Base-by-base conservation (phyloP, 2,888 invertebrate species). In the Altica lythri region DNA sequence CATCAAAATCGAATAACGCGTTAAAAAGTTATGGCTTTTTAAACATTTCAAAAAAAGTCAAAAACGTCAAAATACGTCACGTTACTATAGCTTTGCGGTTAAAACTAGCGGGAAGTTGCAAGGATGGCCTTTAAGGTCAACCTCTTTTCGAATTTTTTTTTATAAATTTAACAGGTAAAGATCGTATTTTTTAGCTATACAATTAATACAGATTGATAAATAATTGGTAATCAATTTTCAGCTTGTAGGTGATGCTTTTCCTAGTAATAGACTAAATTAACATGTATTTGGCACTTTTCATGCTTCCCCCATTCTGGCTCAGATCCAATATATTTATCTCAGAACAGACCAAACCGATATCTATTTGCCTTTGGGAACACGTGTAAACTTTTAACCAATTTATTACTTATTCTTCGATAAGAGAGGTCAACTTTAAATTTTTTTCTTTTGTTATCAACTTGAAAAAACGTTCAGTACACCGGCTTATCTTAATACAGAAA, bases 341-440 rank as follows among this genome's bases (percentile, higher is more conserved):
- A 16, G 12, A 40, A 32, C 40, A 49, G 22, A 52, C 45, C 27
- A 46, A 47, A 35, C 42, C 27, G 37, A 50, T 48, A 30, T 53
- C 12, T 48, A 43, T 43, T 43, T 53, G 30, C 43, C 47, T 43
- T 40, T 29, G 43, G 12, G 17, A 49, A 22, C 48, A 53, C 43
- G 48, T 48, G 53, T 43, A 48, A 49, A 53, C 17, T 43, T 53
- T 53, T 47, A 47, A 47, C 27, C 42, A 53, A 47, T 42, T 53
- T 47, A 42, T 25, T 38, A 27, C 30, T 52, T 45, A 45, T 22
- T 45, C 17, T 17, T 10, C 9, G 55, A 55, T 55, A 55, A 55
- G 35, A 18, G 30, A 55, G 55, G 55, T 55, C 51, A 55, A 46
- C 42, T 47, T 34, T 10, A 18, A 35, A 45, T 55, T 50, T 55